Base-by-base conservation (phyloP, 2,113 vertebrate species). In the Dolichotis patagonum region DNA sequence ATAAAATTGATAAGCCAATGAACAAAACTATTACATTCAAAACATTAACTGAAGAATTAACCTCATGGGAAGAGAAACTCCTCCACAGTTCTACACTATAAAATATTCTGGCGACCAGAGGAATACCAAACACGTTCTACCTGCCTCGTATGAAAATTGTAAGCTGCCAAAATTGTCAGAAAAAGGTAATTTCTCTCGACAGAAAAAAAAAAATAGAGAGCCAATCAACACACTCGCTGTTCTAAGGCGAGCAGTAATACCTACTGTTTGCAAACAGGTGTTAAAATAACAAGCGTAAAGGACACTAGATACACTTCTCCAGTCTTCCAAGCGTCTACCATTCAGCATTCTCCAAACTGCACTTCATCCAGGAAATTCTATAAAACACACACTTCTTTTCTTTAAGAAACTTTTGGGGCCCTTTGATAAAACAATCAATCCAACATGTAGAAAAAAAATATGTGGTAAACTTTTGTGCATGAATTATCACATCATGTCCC, bases 201-300 rank as follows among this genome's bases (percentile, higher is more conserved):
- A 58, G 54, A 54, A 54, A 54, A 54, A 54, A 83, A 24, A 83
- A 52, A 80, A 67, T 0, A 43, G 30, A 75, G 54, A 41, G 11
- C 35, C 69, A 78, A 83, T 11, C 69, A 30, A 49, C 60, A 52
- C 22, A 1, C 49, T 80, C 5, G 0, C 19, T 20, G 52, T 52
- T 54, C 58, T 9, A 75, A 1, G 10, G 77, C 83, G 63, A n/a
- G 43, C n/a, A n/a, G 30, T 43, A 24, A 84, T 43, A 77, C 43
- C 88, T 54, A 52, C 49, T 30, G 71, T 65, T 94, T 94, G 93
- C 93, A 96, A 95, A 96, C 96, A 97, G 96, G 94, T 97, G 96
- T 78, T 38, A 14, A 63, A 30, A 22, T 7, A 95, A 93, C 83
- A 78, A 82, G 84, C 77, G 56, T 91, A 94, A 94, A 88, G 54